Evolutionary conservation across 2,113 vertebrate genomes (phyloP), one percentile per base, ranked within the genome.

Genomic region (Megalops atlanticus): DNA sequence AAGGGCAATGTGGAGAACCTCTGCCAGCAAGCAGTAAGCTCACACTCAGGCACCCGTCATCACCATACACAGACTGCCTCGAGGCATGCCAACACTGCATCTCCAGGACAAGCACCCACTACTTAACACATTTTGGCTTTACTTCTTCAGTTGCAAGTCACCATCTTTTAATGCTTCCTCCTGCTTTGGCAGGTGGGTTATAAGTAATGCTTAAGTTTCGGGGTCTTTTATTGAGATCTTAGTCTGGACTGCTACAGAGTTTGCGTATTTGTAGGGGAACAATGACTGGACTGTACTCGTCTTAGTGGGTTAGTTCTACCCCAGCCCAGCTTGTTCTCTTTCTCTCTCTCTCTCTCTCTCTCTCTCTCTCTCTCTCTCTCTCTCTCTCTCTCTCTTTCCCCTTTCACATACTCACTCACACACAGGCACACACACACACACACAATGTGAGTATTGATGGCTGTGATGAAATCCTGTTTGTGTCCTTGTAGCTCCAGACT

Each of bases 1-100:
- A 95, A 96, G 85, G 96, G 94, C 0, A 94, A 91, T 15, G 86
- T 98, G 0, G 96, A 97, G 0, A 88, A 89, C 74, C 95, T 89
- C 79, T 99, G 98, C 81, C 97, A 98, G 91, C 95, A 94, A 81
- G 95, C 98, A 39, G 98, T 99, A 81, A 97, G 96, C 80, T 15
- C 39, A 15, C 45, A 2, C 24, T n/a, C 36, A 27, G 11, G 0
- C 31, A 27, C n/a, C 3, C 14, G 11, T 27, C 43, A 33, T 7
- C 15, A 16, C 21, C 11, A 21, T 71, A 1, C 27, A 21, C 31
- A 18, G 18, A 18, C 18, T 14, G 33, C 15, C 6, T 15, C 16
- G 10, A 74, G 71, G 24, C 14, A 4, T n/a, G n/a, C n/a, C n/a
- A n/a, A n/a, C n/a, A n/a, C n/a, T n/a, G n/a, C n/a, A n/a, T n/a